Conservation (phyloP, 2,797 vertebrate species). For the Onychomys arenicola region DNA sequence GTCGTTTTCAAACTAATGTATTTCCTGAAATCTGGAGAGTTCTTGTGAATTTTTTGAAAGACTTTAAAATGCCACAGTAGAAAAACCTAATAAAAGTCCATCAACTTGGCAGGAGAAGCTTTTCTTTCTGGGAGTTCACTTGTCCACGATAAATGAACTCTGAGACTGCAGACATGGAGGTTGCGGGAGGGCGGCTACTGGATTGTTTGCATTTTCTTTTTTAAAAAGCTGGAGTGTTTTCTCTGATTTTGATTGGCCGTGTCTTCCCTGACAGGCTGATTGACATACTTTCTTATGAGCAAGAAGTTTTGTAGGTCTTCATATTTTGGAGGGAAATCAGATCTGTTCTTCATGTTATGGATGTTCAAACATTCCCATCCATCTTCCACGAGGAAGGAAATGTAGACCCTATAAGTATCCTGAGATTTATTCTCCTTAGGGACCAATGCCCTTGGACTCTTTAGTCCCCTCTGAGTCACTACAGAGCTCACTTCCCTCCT, state of each 20-base stretch:
- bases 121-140: constrained; percentile 71
- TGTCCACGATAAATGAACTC: constrained; percentile 58
- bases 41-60: constrained; percentile 43
- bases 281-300: constrained; percentile 44
- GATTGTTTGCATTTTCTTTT: constrained; percentile 75
- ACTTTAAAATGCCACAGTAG: constrained; percentile 65
- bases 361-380: constrained; percentile 47
- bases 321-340: constrained; percentile 67
- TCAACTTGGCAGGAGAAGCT: constrained; percentile 65
- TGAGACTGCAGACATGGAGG: constrained; percentile 41
- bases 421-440: background rate
- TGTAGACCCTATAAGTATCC: background rate
- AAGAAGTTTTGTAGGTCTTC: constrained; percentile 53
- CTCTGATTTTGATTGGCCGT: constrained; percentile 26
- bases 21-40: constrained; percentile 2
- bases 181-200: background rate
- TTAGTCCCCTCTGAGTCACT: background rate
- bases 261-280: constrained; percentile 52
- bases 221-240: constrained; percentile 15
- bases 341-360: background rate
- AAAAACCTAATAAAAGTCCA: constrained; percentile 78
- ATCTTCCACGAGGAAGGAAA: background rate
- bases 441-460: background rate
- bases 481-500: background rate
- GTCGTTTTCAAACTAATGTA: background rate